phyloP scores from a whole-genome alignment of 2,888 invertebrate species.

The Lepetodrilus schrolli region DNA sequence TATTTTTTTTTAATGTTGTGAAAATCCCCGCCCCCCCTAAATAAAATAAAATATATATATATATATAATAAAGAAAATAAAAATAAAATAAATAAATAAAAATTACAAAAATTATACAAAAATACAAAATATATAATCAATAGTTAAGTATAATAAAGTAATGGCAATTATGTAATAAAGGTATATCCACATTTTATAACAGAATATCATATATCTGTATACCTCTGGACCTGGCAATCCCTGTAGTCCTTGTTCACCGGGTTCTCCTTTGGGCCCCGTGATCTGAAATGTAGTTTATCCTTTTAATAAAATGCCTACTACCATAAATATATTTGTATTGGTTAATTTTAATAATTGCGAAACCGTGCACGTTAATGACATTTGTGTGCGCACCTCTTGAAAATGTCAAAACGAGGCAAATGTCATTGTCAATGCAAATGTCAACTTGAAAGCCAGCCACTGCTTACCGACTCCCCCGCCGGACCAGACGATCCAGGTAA shows the following conservation, averaged over 20 bases:
- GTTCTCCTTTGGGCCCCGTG: constrained; percentile 50
- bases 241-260: constrained; percentile 44
- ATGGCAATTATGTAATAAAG: not conserved
- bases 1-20: too few species aligned
- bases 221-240: constrained; percentile 28
- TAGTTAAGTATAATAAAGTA: not conserved
- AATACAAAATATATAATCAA: not conserved
- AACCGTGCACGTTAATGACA: too few species aligned
- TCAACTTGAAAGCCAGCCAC: not conserved
- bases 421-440: not conserved
- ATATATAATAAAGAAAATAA: not conserved
- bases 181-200: not conserved
- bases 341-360: too few species aligned
- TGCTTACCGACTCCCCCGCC: constrained; percentile 26
- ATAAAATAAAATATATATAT: not conserved
- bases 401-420: not conserved
- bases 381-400: too few species aligned
- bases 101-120: not conserved
- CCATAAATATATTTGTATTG: not conserved
- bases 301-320: not conserved
- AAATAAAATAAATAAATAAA: not conserved
- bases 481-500: constrained; percentile 28
- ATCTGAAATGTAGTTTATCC: constrained; percentile 31
- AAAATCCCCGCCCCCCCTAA: too few species aligned
- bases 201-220: not conserved